Percentiles rank a stretch among this genome's conserved stretches.
phyloP scores from a whole-genome alignment of 2,113 vertebrate species.

The Xyliphius kryptos region DNA sequence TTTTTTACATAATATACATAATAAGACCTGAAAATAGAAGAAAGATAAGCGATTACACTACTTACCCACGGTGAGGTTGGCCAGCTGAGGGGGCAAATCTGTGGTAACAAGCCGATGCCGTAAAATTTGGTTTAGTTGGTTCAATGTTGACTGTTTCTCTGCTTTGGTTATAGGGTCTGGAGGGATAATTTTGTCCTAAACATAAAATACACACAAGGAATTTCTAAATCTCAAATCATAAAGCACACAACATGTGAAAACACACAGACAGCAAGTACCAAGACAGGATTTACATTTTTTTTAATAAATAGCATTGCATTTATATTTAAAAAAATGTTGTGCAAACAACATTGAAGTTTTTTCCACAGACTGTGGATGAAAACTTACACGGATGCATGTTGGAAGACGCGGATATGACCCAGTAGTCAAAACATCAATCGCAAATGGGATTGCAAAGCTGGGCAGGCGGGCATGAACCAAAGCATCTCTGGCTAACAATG shows the following conservation, averaged over 20 bases:
- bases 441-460: slow-evolving; percentile 95
- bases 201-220: background rate
- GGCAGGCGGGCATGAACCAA: slow-evolving; percentile 92
- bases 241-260: no score
- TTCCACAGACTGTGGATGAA: no score
- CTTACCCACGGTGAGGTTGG: slow-evolving; percentile 96
- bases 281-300: no score
- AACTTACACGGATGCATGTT: slow-evolving; percentile 88
- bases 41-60: no score
- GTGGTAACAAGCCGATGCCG: slow-evolving; percentile 94
- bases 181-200: slow-evolving; percentile 97
- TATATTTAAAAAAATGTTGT: no score
- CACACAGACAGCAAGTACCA: no score
- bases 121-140: slow-evolving; percentile 95
- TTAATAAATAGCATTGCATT: no score
- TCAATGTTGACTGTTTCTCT: slow-evolving; percentile 91
- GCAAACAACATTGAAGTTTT: no score
- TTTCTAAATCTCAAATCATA: no score
- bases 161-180: slow-evolving; percentile 94
- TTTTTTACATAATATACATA: no score
- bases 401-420: slow-evolving; percentile 95
- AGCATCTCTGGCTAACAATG: slow-evolving; percentile 89
- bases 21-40: no score
- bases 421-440: slow-evolving; percentile 95
- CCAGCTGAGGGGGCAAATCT: slow-evolving; percentile 91